Evolutionary conservation across 1,140 invertebrate species (phyloP).

Genomic region (Cyphomyrmex costatus): DNA sequence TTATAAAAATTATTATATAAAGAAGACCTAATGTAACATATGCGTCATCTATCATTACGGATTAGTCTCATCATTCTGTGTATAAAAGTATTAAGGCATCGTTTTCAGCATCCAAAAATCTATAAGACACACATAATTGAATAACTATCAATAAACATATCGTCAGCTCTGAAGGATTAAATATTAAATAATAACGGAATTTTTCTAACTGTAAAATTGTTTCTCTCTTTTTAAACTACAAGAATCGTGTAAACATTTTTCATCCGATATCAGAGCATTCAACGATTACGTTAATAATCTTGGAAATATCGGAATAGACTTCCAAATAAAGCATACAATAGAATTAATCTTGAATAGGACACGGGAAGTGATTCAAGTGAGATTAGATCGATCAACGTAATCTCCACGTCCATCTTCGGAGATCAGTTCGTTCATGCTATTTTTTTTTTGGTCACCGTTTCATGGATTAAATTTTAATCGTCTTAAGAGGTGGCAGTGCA

Average conservation of each 20-base stretch:
- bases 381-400: slow-evolving; percentile 34
- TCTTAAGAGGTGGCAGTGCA: slow-evolving; percentile 1
- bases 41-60: too few species aligned
- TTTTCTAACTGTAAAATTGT: not conserved
- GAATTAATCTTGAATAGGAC: not conserved
- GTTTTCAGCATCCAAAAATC: too few species aligned
- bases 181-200: not conserved
- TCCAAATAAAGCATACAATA: not conserved
- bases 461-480: slow-evolving; percentile 52
- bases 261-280: not conserved
- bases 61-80: too few species aligned
- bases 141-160: too few species aligned
- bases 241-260: not conserved
- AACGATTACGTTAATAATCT: not conserved
- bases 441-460: slow-evolving; percentile 17
- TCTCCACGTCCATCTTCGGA: slow-evolving; percentile 25
- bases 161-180: not conserved
- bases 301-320: not conserved
- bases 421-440: slow-evolving; percentile 20
- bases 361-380: not conserved
- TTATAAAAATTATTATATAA: too few species aligned
- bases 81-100: too few species aligned
- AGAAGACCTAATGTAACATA: too few species aligned
- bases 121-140: too few species aligned
- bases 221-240: not conserved